These are phyloP conservation scores for Eriocheir sinensis DNA, from an alignment of 1,140 invertebrate genomes.

Conservation along the genomic window DNA sequence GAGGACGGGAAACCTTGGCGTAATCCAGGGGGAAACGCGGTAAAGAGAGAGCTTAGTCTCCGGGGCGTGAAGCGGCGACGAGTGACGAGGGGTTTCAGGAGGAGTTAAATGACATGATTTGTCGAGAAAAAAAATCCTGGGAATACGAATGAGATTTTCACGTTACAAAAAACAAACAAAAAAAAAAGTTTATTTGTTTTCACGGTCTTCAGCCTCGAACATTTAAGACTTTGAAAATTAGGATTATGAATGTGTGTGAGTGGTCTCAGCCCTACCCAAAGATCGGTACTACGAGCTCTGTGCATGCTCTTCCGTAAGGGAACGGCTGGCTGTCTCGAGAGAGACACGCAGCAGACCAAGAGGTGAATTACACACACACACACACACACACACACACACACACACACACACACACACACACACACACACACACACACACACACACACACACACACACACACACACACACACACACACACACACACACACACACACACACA, in stretches of 20 bases:
- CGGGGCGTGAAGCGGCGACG: not conserved
- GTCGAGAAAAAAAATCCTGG: no score
- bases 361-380: no score
- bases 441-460: not conserved
- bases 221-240: not conserved
- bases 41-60: not conserved
- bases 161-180: no score
- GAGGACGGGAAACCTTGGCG: not conserved
- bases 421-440: not conserved
- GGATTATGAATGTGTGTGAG: not conserved
- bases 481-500: not conserved
- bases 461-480: not conserved
- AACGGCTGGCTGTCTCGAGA: no score
- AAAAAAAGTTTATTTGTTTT: no score
- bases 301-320: no score
- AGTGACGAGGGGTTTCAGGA: not conserved
- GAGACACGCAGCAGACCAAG: no score
- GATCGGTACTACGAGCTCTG: no score
- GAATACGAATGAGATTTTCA: no score
- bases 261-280: no score
- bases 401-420: not conserved
- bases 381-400: no score
- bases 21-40: not conserved
- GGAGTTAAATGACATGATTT: not conserved
- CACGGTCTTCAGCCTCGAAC: no score